These are phyloP conservation scores for Calameuta pallipes DNA, from an alignment of 2,888 invertebrate species.

Conservation along the genomic window DNA sequence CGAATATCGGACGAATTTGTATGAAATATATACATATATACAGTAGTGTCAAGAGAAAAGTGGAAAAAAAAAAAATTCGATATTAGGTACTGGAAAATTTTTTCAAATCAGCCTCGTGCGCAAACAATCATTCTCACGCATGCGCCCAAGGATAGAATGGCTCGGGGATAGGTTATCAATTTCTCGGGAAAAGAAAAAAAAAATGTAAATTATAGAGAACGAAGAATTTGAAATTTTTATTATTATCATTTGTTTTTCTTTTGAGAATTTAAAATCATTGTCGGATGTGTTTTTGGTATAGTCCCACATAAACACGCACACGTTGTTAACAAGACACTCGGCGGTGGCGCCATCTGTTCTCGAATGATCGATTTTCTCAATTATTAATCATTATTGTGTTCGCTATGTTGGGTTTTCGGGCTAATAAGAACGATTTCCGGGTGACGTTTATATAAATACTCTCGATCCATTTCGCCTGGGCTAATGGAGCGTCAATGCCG, in stretches of 20 bases:
- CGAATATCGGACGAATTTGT: background rate
- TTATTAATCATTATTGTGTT: background rate
- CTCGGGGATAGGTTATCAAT: no score
- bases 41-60: background rate
- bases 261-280: background rate
- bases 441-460: background rate
- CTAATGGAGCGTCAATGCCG: background rate
- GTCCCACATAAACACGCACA: background rate
- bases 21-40: background rate
- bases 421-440: background rate
- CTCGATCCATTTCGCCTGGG: background rate
- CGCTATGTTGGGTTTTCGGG: background rate
- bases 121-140: background rate
- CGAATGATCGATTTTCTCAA: background rate
- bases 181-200: background rate
- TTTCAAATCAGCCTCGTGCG: background rate
- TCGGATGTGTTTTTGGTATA: background rate
- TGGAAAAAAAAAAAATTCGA: background rate
- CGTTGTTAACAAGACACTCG: background rate
- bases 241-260: background rate
- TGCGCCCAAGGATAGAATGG: background rate
- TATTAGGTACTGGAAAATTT: background rate
- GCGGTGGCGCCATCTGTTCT: background rate
- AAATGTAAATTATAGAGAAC: background rate
- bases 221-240: background rate